Percentiles rank a stretch among this genome's conserved stretches.
Evolutionary conservation across 1,140 invertebrate genomes (phyloP).

Genomic region (Pissodes strobi): DNA sequence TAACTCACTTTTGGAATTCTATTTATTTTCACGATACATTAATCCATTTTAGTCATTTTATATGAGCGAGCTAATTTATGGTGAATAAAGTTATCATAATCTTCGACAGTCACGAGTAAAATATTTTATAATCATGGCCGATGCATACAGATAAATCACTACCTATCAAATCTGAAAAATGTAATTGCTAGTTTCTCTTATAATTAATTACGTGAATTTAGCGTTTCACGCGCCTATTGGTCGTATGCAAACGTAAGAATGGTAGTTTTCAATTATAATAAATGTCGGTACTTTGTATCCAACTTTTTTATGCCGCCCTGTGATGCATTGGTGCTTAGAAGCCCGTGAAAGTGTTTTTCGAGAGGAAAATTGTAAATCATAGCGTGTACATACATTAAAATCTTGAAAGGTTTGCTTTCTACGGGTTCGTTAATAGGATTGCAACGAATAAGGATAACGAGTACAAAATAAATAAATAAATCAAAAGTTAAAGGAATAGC

Average conservation of each 20-base stretch:
- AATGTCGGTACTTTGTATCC: constrained; percentile 1
- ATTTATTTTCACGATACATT: no score
- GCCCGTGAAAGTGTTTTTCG: constrained; percentile 5
- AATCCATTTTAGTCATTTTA: no score
- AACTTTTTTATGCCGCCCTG: not conserved
- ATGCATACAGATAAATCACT: constrained; percentile 3
- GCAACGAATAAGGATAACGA: no score
- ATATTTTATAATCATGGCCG: no score
- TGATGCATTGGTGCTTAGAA: constrained; percentile 4
- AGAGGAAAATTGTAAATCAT: not conserved
- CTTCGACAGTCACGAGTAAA: no score
- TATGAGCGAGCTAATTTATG: no score
- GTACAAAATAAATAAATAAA: no score
- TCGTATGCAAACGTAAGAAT: not conserved
- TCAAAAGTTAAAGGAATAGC: no score
- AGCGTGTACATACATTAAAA: no score
- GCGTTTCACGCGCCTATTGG: not conserved
- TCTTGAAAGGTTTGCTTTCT: not conserved
- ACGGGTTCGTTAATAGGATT: no score
- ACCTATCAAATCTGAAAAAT: constrained; percentile 1
- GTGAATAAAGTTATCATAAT: no score
- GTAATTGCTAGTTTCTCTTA: constrained; percentile 18
- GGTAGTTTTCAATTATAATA: constrained; percentile 18
- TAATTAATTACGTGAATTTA: constrained; percentile 17
- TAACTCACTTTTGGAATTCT: no score